Conservation (phyloP, 2,113 vertebrate species). For the Brachyistius frenatus region DNA sequence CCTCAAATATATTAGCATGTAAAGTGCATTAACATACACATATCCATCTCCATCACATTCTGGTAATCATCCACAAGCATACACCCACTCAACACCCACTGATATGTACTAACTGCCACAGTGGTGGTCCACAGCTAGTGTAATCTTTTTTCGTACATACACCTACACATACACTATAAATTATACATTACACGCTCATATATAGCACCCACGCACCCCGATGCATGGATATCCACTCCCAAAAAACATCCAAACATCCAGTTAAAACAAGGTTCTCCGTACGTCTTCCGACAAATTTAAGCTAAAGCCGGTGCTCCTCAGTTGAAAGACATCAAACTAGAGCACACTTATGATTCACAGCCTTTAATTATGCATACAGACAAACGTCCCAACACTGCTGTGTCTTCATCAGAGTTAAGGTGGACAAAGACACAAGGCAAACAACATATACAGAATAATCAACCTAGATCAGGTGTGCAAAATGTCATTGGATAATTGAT, state of each 20-base stretch:
- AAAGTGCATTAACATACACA: conserved; percentile 35
- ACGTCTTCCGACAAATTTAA: too few relatives aligned
- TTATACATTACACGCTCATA: not conserved
- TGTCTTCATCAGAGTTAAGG: too few relatives aligned
- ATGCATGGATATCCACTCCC: conserved; percentile 7
- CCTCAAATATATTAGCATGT: not conserved
- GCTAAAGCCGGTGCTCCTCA: too few relatives aligned
- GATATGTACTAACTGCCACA: conserved; percentile 14
- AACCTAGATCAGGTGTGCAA: too few relatives aligned
- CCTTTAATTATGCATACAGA: too few relatives aligned
- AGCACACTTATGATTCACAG: too few relatives aligned
- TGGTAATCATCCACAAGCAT: conserved; percentile 31
- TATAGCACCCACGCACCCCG: not conserved
- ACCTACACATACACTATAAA: not conserved
- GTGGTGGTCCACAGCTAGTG: not conserved
- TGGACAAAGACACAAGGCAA: too few relatives aligned
- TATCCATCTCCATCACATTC: conserved; percentile 1
- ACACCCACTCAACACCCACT: conserved; percentile 57
- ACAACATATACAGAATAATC: too few relatives aligned
- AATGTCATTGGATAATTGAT: too few relatives aligned
- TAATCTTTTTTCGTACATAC: conserved; percentile 38
- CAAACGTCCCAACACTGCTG: too few relatives aligned
- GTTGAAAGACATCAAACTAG: too few relatives aligned
- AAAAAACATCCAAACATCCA: conserved; percentile 27
- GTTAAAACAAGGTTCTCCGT: too few relatives aligned